A percentile compares a stretch with the other conserved stretches of the same genome.
These are phyloP conservation scores for Brachionus rotundiformis DNA, from an alignment of 1,140 invertebrate genomes.

Conservation along the genomic window DNA sequence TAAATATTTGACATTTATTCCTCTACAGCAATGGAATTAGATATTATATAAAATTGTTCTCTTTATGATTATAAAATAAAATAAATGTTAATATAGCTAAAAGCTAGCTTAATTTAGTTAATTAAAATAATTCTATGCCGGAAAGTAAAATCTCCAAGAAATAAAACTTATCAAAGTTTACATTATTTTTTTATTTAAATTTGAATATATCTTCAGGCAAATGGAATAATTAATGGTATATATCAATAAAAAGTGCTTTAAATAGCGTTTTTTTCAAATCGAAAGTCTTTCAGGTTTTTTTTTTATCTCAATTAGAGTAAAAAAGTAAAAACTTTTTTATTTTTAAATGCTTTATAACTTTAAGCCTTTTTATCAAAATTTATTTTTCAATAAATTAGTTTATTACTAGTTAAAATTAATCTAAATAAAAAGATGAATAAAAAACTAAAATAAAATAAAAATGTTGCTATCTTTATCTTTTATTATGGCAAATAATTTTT, in stretches of 20 bases:
- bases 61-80: background rate
- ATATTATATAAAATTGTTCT: background rate
- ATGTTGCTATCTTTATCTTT: background rate
- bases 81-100: background rate
- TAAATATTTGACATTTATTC: background rate
- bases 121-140: too few relatives aligned
- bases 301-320: too few relatives aligned
- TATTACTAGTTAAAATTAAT: background rate
- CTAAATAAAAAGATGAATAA: background rate
- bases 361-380: background rate
- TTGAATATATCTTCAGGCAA: too few relatives aligned
- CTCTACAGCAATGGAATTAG: background rate
- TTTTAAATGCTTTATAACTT: background rate
- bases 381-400: background rate
- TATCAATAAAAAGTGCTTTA: too few relatives aligned
- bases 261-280: too few relatives aligned
- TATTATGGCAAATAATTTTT: background rate
- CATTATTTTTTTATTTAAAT: too few relatives aligned
- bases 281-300: too few relatives aligned
- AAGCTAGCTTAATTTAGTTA: background rate
- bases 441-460: background rate
- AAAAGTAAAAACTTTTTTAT: too few relatives aligned
- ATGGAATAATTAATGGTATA: too few relatives aligned
- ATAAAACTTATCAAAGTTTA: background rate
- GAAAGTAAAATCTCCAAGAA: background rate